Conservation (phyloP, 1,140 invertebrate species). For the Pseudomyrmex pallidus region DNA sequence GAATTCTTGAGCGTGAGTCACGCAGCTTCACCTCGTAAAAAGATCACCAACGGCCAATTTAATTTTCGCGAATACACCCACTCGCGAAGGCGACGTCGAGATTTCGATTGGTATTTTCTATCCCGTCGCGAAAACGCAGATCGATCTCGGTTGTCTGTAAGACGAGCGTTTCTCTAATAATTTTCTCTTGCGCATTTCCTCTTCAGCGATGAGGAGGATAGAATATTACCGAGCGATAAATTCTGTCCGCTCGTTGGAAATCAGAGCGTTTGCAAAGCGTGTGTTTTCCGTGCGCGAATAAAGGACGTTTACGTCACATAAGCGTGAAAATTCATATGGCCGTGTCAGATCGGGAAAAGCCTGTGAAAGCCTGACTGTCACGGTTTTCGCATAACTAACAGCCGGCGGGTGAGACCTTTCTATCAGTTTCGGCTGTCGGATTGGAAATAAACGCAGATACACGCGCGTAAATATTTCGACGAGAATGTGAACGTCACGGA, state of each 20-base stretch:
- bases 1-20: slow-evolving; percentile 48
- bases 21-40: slow-evolving; percentile 10
- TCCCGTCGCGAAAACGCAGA: too few species aligned
- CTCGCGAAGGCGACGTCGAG: not conserved
- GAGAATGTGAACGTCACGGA: not conserved
- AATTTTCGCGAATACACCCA: not conserved
- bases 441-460: slow-evolving; percentile 47
- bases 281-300: not conserved
- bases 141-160: not conserved
- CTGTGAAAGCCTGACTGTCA: slow-evolving; percentile 29
- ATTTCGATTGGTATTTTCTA: too few species aligned
- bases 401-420: slow-evolving; percentile 24
- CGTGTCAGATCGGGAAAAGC: not conserved
- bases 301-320: not conserved
- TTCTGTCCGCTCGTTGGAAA: too few species aligned
- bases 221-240: too few species aligned
- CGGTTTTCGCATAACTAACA: slow-evolving; percentile 37
- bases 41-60: slow-evolving; percentile 3
- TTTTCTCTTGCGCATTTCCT: not conserved
- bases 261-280: too few species aligned
- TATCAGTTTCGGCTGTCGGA: slow-evolving; percentile 37
- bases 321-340: slow-evolving; percentile 26
- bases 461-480: slow-evolving; percentile 5
- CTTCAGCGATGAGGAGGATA: too few species aligned
- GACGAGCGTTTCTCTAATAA: not conserved